phyloP scores from a whole-genome alignment of 2,888 invertebrate genomes.

The Lydus trimaculatus region DNA sequence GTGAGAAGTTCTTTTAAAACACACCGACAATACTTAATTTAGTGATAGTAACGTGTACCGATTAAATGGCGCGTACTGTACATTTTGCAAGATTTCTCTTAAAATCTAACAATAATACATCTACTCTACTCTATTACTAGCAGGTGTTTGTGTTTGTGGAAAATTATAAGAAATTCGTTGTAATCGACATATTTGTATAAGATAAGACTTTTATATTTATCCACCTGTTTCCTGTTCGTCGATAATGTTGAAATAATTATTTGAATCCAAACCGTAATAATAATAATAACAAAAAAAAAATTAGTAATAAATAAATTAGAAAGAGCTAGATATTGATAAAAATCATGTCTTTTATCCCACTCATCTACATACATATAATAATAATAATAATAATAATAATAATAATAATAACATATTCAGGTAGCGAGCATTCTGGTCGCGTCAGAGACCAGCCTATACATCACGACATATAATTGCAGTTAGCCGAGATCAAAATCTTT shows the following conservation, averaged over 20 bases:
- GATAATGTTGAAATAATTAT: conserved; percentile 40
- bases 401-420: conserved; percentile 54
- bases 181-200: conserved; percentile 21
- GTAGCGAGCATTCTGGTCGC: conserved; percentile 54
- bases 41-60: no score
- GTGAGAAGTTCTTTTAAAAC: no score
- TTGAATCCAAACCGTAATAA: neutral
- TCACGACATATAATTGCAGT: conserved; percentile 59
- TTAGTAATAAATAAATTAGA: neutral
- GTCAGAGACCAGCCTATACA: conserved; percentile 55
- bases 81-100: neutral
- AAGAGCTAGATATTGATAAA: neutral
- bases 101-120: neutral
- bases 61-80: neutral
- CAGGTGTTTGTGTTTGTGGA: conserved; percentile 19
- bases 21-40: no score
- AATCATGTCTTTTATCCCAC: neutral
- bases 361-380: no score
- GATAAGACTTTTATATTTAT: conserved; percentile 31
- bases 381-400: conserved; percentile 30
- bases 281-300: neutral
- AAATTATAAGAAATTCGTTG: conserved; percentile 25
- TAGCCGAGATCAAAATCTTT: conserved; percentile 58
- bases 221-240: conserved; percentile 39
- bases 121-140: neutral